Evolutionary conservation across 2,888 invertebrate species (phyloP).

Genomic region (Xylota segnis): DNA sequence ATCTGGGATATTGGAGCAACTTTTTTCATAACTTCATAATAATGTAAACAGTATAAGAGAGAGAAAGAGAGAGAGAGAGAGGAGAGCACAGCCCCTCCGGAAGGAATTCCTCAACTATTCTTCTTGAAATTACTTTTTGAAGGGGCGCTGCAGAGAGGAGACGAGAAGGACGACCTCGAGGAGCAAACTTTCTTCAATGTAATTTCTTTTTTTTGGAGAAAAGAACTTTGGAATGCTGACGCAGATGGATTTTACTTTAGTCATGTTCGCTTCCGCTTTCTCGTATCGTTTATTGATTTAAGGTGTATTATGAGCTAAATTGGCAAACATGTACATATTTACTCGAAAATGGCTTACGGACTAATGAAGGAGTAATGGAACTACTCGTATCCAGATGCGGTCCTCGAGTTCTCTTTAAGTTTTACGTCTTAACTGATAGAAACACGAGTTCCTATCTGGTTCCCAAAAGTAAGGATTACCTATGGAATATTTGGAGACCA

Average conservation of each 20-base stretch:
- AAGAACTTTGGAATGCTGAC: conserved; percentile 45
- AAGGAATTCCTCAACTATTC: conserved; percentile 66
- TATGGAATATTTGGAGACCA: too few relatives aligned
- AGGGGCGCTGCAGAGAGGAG: not conserved
- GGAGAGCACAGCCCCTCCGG: not conserved
- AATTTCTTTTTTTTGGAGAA: conserved; percentile 8
- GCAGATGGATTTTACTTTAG: conserved; percentile 26
- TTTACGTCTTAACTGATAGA: too few relatives aligned
- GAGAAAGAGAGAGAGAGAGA: too few relatives aligned
- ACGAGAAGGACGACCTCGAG: conserved; percentile 15
- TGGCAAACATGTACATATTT: not conserved
- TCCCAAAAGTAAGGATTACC: too few relatives aligned
- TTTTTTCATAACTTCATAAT: conserved; percentile 69
- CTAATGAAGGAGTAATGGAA: too few relatives aligned
- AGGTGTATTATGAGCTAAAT: not conserved
- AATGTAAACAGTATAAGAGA: conserved; percentile 50
- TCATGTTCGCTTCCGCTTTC: not conserved
- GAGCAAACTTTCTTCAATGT: conserved; percentile 18
- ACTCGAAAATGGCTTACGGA: not conserved
- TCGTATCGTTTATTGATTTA: conserved; percentile 30
- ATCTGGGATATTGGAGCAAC: conserved; percentile 46
- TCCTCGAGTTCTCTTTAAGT: too few relatives aligned
- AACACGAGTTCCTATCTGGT: too few relatives aligned
- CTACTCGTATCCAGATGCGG: too few relatives aligned
- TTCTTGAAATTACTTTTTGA: conserved; percentile 61